Evolutionary conservation across 2,797 vertebrate species (phyloP).

Genomic region (Ctenopoma kingsleyae): DNA sequence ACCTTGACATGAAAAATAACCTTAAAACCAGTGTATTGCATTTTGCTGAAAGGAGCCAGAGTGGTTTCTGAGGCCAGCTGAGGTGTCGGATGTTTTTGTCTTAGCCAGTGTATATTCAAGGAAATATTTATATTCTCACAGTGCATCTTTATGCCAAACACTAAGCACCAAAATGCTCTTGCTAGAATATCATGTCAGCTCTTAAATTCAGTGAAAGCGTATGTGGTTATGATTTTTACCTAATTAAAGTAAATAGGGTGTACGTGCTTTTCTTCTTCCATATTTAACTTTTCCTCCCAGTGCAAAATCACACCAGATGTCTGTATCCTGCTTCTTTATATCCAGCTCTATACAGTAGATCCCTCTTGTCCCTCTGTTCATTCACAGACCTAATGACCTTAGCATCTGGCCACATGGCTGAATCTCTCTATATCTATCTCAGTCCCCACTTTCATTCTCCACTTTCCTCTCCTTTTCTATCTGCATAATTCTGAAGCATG

Average conservation of each 20-base stretch:
- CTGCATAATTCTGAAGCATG: slow-evolving; percentile 55
- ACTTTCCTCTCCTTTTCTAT: slow-evolving; percentile 28
- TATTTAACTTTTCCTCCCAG: slow-evolving; percentile 30
- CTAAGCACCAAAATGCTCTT: not conserved
- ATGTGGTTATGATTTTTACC: slow-evolving; percentile 9
- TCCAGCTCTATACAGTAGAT: slow-evolving; percentile 66
- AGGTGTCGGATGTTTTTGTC: not conserved
- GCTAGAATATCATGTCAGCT: slow-evolving; percentile 1
- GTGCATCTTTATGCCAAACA: not conserved
- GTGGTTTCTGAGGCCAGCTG: rapidly evolving
- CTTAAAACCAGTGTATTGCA: not conserved
- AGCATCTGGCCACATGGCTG: slow-evolving; percentile 74
- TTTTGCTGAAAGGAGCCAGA: not conserved
- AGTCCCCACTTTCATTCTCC: not conserved
- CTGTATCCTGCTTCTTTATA: slow-evolving; percentile 68
- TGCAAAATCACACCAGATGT: slow-evolving; percentile 62
- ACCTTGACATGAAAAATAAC: slow-evolving; percentile 51
- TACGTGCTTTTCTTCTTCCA: slow-evolving; percentile 26
- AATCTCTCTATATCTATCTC: slow-evolving; percentile 46
- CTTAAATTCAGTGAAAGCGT: slow-evolving; percentile 20
- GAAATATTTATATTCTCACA: not conserved
- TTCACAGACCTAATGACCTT: slow-evolving; percentile 66
- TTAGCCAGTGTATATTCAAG: not conserved
- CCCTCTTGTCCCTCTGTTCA: slow-evolving; percentile 45
- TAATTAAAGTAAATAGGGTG: not conserved